phyloP scores from a whole-genome alignment of 2,797 vertebrate species.

The Scarus forsteni region DNA sequence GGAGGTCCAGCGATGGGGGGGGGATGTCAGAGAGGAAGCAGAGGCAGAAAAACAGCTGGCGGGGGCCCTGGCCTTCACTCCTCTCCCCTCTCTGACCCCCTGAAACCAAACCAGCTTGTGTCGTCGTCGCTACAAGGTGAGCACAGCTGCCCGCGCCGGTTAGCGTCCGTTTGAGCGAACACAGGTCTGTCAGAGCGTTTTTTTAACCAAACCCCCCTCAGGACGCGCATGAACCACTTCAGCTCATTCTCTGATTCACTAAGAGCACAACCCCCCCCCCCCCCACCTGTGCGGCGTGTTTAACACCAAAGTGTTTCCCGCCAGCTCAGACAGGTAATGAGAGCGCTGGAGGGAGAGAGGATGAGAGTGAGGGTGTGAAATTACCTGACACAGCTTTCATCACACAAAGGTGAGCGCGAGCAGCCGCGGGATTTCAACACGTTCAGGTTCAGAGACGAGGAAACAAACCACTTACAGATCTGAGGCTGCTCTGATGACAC shows the following conservation, averaged over 20 bases:
- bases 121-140: slow-evolving; percentile 74
- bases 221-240: slow-evolving; percentile 60
- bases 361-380: slow-evolving; percentile 75
- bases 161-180: slow-evolving; percentile 64
- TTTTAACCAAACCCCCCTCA: slow-evolving; percentile 55
- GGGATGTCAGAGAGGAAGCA: slow-evolving; percentile 53
- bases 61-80: slow-evolving; percentile 31
- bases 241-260: slow-evolving; percentile 39
- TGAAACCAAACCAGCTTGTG: slow-evolving; percentile 3
- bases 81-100: slow-evolving; percentile 41
- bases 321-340: slow-evolving; percentile 77
- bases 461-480: slow-evolving; percentile 18
- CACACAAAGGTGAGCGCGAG: slow-evolving; percentile 49
- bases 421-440: slow-evolving; percentile 57
- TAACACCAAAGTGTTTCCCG: slow-evolving; percentile 73
- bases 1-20: slow-evolving; percentile 46
- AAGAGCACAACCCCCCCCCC: slow-evolving; percentile 35
- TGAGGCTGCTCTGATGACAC: too few relatives aligned
- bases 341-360: slow-evolving; percentile 68
- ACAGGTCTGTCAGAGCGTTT: slow-evolving; percentile 76
- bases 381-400: slow-evolving; percentile 76
- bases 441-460: slow-evolving; percentile 36
- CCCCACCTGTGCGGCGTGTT: slow-evolving; percentile 72
- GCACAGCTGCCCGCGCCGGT: slow-evolving; percentile 62
- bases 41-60: slow-evolving; percentile 61